Evolutionary conservation across 2,797 vertebrate species (phyloP), one percentile per base, ranked within the genome.

Genomic region (Darevskia nairensis): DNA sequence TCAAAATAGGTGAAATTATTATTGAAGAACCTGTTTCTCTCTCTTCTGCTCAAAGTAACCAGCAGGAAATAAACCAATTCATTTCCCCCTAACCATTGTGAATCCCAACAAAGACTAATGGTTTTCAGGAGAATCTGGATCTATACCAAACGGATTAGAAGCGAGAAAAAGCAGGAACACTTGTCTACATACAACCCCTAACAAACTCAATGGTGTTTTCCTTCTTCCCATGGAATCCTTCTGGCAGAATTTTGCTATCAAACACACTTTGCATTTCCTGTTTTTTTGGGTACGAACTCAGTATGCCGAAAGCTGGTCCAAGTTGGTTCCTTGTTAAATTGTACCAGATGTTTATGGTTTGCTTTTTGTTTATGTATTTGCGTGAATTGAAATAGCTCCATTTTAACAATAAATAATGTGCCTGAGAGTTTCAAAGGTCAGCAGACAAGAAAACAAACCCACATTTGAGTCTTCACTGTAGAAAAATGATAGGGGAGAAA

Each of bases 31-130:
- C n/a, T 86, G 35, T 84, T 86, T 91, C 89, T 79, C 72, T 55
- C 86, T 85, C 86, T 92, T 92, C 89, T 92, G 91, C 88, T 82
- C 61, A 87, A 82, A 88, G 89, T 19, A 90, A 55, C 84, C 84
- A 66, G 44, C 87, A 88, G 90, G 92, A 93, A 92, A 89, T 85
- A 88, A 90, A 80, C 88, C 80, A 86, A 90, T 90, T 77, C 85
- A 35, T 2, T 0, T 88, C 91, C 92, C 90, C 90, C 85, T 90
- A 44, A 89, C 84, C 74, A 41, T 88, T 92, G 76, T 90, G 88
- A 91, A 82, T 86, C 80, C 89, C 72, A 88, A 85, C 86, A 86
- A 86, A 95, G 92, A 91, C 87, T 91, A 90, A 94, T 88, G 90
- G 87, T 90, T 85, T 91, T 88, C 87, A 64, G 41, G 27, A 11